phyloP scores from a whole-genome alignment of 2,797 vertebrate genomes.

The Odontamblyopus lacepedii region DNA sequence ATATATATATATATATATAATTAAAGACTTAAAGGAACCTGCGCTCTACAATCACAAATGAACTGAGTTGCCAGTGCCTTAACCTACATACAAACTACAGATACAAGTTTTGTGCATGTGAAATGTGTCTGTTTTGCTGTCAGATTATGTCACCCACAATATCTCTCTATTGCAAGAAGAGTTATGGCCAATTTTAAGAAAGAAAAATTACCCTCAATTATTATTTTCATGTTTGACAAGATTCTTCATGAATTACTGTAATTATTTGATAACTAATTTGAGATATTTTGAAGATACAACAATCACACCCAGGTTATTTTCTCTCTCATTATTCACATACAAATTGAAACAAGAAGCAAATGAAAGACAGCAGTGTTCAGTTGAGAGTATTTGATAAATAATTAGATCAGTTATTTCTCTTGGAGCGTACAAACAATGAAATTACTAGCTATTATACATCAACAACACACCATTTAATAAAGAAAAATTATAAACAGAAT shows the following conservation, averaged over 20 bases:
- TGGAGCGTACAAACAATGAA: background rate
- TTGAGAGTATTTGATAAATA: background rate
- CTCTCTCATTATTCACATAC: conserved; percentile 31
- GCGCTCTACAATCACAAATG: too few relatives aligned
- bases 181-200: too few relatives aligned
- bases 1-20: too few relatives aligned
- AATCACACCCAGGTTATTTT: conserved; percentile 39
- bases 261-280: background rate
- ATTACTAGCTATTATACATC: background rate
- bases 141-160: background rate
- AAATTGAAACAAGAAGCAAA: conserved; percentile 21
- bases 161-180: background rate
- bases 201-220: too few relatives aligned
- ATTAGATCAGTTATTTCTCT: background rate
- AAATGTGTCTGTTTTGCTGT: too few relatives aligned
- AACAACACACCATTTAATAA: background rate
- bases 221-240: background rate
- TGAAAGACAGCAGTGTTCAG: conserved; percentile 8
- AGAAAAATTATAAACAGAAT: background rate
- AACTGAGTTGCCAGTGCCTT: too few relatives aligned
- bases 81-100: too few relatives aligned
- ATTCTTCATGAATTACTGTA: background rate
- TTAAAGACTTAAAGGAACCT: too few relatives aligned
- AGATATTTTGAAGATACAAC: conserved; percentile 13
- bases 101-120: too few relatives aligned